phyloP scores from a whole-genome alignment of 2,113 vertebrate species.

The Prionailurus viverrinus region DNA sequence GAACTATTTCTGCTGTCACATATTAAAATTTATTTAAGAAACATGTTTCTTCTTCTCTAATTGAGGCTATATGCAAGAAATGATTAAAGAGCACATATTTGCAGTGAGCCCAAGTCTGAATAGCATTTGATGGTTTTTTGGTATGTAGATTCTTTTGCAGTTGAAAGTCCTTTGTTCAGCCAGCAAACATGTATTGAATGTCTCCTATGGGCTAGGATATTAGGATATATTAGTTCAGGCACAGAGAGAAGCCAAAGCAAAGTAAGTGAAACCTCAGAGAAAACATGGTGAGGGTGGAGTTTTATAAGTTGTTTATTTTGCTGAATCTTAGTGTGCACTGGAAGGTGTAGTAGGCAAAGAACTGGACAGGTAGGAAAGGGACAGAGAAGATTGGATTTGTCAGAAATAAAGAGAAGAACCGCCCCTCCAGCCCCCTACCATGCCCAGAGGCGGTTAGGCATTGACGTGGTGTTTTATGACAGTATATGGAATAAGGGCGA shows the following conservation, averaged over 20 bases:
- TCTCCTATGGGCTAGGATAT: neutral
- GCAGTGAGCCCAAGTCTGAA: neutral
- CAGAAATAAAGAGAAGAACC: neutral
- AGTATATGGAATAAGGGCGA: neutral
- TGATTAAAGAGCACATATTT: conserved; percentile 1
- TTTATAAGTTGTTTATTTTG: neutral
- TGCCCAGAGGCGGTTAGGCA: neutral
- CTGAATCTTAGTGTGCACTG: neutral
- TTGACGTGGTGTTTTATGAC: neutral
- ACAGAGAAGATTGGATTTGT: neutral
- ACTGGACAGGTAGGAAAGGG: neutral
- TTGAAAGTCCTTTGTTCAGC: neutral
- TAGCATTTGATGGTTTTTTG: neutral
- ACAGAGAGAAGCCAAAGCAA: neutral
- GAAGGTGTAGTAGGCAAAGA: neutral
- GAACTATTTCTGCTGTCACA: neutral
- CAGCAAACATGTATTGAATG: neutral
- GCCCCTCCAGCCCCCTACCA: accelerated
- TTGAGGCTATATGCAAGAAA: neutral
- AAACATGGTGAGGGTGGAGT: no score
- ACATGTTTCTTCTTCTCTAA: neutral
- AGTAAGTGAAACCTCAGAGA: neutral
- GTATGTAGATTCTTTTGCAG: neutral
- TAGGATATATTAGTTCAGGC: neutral
- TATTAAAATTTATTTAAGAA: neutral